A percentile compares a stretch with the other conserved stretches of the same genome.
Conservation (phyloP, 1,140 invertebrate genomes). For the Trypoxylus dichotomus region DNA sequence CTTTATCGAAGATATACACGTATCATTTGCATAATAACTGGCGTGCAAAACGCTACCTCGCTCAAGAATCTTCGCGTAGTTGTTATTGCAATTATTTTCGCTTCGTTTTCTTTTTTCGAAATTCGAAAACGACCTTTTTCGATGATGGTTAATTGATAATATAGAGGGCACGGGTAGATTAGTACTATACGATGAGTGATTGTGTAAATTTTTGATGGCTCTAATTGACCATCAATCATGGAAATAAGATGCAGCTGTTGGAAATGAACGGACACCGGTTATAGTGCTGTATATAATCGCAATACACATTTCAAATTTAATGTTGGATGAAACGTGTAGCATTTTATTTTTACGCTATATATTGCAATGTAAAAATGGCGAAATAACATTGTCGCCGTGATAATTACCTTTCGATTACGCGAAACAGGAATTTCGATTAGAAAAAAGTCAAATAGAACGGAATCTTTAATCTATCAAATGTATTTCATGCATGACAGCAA, state of each 20-base stretch:
- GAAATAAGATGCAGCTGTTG: conserved; percentile 15
- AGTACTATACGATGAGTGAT: neutral
- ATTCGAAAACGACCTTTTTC: neutral
- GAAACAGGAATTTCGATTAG: no score
- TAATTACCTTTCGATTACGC: no score
- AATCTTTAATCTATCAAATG: no score
- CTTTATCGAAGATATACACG: neutral
- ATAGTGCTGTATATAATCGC: neutral
- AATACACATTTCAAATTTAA: neutral
- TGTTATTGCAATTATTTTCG: neutral
- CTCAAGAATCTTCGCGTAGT: neutral
- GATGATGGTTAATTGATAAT: conserved; percentile 6
- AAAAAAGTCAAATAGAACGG: no score
- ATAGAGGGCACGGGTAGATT: neutral
- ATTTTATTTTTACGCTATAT: no score
- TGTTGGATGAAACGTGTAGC: no score
- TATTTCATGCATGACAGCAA: no score
- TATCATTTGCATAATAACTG: conserved; percentile 20
- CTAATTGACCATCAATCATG: conserved; percentile 10
- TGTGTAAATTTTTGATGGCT: neutral
- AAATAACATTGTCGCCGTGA: no score
- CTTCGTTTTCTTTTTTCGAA: neutral
- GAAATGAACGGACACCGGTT: neutral
- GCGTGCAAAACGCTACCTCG: neutral
- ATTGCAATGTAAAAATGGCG: no score